Evolutionary conservation across 2,113 vertebrate species (phyloP), one percentile per base, ranked within the genome.

Genomic region (Muntiacus muntjak): DNA sequence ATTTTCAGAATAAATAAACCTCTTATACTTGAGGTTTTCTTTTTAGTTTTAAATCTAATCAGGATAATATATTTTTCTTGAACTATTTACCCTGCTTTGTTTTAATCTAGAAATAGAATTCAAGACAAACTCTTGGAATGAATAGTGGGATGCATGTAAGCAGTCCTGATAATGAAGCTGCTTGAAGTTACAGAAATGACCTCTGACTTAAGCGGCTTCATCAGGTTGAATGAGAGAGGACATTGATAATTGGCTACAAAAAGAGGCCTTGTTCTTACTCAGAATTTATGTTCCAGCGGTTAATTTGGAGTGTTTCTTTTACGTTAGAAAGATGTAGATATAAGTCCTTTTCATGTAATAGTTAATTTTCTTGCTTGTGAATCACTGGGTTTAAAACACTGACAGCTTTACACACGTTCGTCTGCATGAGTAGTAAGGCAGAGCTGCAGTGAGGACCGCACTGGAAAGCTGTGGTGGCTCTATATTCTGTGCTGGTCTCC

Each of bases 31-130:
- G 21, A 89, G n/a, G 52, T 93, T 91, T 96, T 40, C 67, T 23
- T 57, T 54, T 96, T 21, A 30, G 1, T 76, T 90, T 87, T 89
- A 81, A 92, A 45, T 89, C 78, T 76, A 71, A 74, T 85, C 43
- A 90, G 25, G 91, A 54, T 89, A 74, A 26, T 47, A 17, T 50
- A 2, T 87, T 95, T 97, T 96, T 92, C 78, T 92, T 60, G 91
- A 83, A 89, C 12, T 79, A 10, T 87, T 87, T 79, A 45, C 16
- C 62, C 6, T 19, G 43, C 21, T 95, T 67, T 91, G 15, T 33
- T 87, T 88, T 93, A 74, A 86, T 87, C 96, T 94, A 89, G 89
- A 95, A 93, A n/a, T 60, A 62, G 74, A 85, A 58, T 88, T 83
- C 55, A 78, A 81, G 54, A 43, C 90, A 84, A 94, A 23, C 47